Percentiles rank a stretch among this genome's conserved stretches.
Evolutionary conservation across 2,797 vertebrate genomes (phyloP).

Genomic region (Neoniphon sammara): DNA sequence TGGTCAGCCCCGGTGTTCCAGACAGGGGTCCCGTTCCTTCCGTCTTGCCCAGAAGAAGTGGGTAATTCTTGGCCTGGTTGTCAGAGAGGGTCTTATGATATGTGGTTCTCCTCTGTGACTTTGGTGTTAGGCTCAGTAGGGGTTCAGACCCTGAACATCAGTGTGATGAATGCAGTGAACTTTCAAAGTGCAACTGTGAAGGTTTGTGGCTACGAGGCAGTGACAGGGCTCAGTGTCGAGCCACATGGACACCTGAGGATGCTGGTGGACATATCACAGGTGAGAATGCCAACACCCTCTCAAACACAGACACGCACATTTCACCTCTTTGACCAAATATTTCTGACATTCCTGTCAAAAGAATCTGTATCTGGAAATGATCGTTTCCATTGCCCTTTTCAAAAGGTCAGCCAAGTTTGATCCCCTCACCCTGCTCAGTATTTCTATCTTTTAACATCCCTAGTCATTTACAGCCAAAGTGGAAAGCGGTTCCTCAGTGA

Average conservation of each 20-base stretch:
- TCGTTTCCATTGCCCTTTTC: not conserved
- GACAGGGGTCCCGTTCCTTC: conserved; percentile 69
- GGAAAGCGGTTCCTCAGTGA: conserved; percentile 80
- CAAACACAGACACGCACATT: not conserved
- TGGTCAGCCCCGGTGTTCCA: conserved; percentile 81
- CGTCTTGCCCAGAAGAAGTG: conserved; percentile 76
- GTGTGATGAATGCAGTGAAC: conserved; percentile 64
- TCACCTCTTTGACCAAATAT: not conserved
- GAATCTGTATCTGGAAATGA: not conserved
- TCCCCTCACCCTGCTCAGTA: not conserved
- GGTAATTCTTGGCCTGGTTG: conserved; percentile 57
- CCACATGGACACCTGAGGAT: conserved; percentile 74
- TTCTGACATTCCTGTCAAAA: not conserved
- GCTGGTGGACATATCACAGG: conserved; percentile 78
- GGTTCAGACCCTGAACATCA: conserved; percentile 71
- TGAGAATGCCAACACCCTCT: conserved; percentile 39
- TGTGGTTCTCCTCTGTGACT: conserved; percentile 78
- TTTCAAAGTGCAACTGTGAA: conserved; percentile 72
- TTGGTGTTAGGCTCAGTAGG: conserved; percentile 63
- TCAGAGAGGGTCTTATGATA: conserved; percentile 45
- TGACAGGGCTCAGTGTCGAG: conserved; percentile 78
- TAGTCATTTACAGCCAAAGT: conserved; percentile 81
- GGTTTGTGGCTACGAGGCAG: conserved; percentile 73
- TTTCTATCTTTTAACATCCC: conserved; percentile 1
- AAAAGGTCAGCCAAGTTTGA: not conserved